Evolutionary conservation across 2,797 vertebrate genomes (phyloP).

Genomic region (Xiphorhynchus erythropygius): DNA sequence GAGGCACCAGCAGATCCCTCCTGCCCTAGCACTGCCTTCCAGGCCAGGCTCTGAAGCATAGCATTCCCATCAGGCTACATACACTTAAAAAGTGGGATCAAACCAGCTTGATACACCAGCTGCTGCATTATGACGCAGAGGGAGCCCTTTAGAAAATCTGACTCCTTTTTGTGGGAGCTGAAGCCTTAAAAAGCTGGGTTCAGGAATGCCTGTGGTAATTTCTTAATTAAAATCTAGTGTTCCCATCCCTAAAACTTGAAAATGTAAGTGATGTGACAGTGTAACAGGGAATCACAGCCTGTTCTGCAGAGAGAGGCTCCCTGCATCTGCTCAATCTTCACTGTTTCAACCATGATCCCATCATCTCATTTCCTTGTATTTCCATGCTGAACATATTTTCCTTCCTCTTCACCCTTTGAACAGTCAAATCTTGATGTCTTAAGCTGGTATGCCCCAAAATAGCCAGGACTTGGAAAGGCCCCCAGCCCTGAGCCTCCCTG

Average conservation of each 20-base stretch:
- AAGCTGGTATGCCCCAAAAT: neutral
- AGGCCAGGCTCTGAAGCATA: neutral
- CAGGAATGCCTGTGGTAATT: neutral
- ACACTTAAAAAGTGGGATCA: neutral
- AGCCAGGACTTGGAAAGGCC: neutral
- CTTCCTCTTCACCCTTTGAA: neutral
- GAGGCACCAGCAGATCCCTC: neutral
- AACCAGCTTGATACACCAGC: neutral
- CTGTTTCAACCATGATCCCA: fast-evolving
- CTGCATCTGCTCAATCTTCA: neutral
- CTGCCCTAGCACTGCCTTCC: neutral
- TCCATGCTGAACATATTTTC: neutral
- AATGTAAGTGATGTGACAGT: neutral
- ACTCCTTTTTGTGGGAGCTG: neutral
- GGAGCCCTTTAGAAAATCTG: neutral
- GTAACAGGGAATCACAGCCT: neutral
- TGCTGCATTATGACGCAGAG: neutral
- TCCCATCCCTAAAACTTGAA: neutral
- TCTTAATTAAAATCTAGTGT: neutral
- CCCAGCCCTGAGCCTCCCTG: neutral
- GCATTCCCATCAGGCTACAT: neutral
- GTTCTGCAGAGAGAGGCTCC: neutral
- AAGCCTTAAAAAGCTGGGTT: neutral
- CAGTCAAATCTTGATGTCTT: neutral
- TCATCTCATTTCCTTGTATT: neutral